phyloP scores from a whole-genome alignment of 2,888 invertebrate species.

The Abrostola tripartita region DNA sequence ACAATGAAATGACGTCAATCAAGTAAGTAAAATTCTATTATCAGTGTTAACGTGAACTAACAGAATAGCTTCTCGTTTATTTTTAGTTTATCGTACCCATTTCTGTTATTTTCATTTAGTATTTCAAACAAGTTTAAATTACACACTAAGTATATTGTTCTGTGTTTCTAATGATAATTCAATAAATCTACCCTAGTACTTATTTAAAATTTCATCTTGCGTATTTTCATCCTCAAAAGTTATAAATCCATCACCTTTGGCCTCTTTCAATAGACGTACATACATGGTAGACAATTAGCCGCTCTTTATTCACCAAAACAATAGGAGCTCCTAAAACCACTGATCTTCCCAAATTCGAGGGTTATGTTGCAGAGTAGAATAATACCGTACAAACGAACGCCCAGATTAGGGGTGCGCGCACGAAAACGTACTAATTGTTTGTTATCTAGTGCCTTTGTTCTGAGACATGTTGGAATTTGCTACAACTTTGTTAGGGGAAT shows the following conservation, averaged over 20 bases:
- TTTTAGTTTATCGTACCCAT: too few species aligned
- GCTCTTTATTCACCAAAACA: constrained; percentile 58
- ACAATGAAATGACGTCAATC: too few species aligned
- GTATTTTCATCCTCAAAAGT: background rate
- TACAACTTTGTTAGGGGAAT: constrained; percentile 22
- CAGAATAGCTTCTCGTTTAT: too few species aligned
- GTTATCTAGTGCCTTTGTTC: constrained; percentile 73
- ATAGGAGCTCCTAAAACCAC: constrained; percentile 58
- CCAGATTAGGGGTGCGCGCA: constrained; percentile 68
- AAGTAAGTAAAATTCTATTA: too few species aligned
- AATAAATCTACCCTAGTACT: background rate
- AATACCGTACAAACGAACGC: constrained; percentile 55
- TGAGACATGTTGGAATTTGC: constrained; percentile 40
- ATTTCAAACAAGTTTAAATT: too few species aligned
- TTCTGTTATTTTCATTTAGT: too few species aligned
- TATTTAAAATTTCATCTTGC: background rate
- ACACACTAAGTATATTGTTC: too few species aligned
- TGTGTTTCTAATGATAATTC: too few species aligned
- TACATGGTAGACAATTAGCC: constrained; percentile 50
- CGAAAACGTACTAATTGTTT: constrained; percentile 75
- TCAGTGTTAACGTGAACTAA: too few species aligned
- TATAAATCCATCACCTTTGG: constrained; percentile 14
- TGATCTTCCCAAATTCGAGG: constrained; percentile 60
- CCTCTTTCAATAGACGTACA: constrained; percentile 46
- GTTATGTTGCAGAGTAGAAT: constrained; percentile 64